Evolutionary conservation across 2,113 vertebrate genomes (phyloP).

Genomic region (Phoxinus phoxinus): DNA sequence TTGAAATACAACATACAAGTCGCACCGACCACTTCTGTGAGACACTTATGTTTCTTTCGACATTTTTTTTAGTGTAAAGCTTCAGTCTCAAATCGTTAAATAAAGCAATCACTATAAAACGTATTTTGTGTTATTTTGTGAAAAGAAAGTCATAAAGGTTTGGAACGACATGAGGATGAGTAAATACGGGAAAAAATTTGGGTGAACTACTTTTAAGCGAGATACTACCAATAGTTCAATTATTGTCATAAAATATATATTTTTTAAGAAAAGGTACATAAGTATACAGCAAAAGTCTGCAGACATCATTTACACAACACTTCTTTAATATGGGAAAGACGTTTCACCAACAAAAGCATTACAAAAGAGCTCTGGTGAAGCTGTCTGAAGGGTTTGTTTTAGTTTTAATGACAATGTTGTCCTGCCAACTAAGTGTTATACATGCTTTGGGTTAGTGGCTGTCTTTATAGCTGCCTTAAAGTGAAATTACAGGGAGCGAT

Average conservation of each 20-base stretch:
- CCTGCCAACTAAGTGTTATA: conserved; percentile 59
- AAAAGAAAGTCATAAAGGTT: neutral
- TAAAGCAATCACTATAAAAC: neutral
- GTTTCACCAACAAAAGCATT: conserved; percentile 32
- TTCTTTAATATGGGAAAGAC: conserved; percentile 20
- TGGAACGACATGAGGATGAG: neutral
- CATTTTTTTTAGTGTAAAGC: neutral
- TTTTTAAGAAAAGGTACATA: neutral
- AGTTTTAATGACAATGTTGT: conserved; percentile 59
- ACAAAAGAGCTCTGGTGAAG: conserved; percentile 46
- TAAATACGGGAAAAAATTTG: neutral
- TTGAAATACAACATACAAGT: neutral
- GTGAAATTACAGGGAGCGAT: conserved; percentile 60
- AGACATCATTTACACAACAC: conserved; percentile 13
- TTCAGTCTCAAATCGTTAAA: neutral
- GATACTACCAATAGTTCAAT: neutral
- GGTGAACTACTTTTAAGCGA: neutral
- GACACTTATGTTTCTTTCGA: no score
- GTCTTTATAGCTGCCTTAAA: conserved; percentile 64
- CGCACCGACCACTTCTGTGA: no score
- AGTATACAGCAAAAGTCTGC: conserved; percentile 1
- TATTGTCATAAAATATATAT: neutral
- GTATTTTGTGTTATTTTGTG: neutral
- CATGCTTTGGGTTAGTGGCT: conserved; percentile 60
- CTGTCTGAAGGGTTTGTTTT: conserved; percentile 52